Conservation (phyloP, 2,113 vertebrate genomes). For the Zosterops japonicus region DNA sequence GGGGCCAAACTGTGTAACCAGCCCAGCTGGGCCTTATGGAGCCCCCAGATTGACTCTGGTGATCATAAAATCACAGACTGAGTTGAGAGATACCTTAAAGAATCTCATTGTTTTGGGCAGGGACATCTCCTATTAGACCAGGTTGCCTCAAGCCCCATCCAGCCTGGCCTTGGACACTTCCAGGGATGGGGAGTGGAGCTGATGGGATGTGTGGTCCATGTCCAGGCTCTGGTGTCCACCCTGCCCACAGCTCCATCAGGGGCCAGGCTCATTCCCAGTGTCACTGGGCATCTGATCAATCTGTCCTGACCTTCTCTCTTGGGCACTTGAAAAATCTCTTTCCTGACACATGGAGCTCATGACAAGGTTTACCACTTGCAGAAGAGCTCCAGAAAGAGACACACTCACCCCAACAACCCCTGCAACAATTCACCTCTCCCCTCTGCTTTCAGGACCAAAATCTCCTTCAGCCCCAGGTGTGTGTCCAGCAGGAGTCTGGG, state of each 20-base stretch:
- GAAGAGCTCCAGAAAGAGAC: neutral
- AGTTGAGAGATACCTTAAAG: neutral
- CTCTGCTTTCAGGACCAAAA: neutral
- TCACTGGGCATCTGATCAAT: neutral
- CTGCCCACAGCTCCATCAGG: fast-evolving
- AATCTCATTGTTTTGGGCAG: neutral
- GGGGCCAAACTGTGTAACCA: fast-evolving
- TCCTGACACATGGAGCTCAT: neutral
- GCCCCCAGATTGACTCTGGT: too few species aligned
- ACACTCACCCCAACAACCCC: fast-evolving
- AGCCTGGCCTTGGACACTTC: neutral
- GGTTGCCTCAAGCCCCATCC: neutral
- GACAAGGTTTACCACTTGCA: fast-evolving
- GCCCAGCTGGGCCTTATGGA: neutral
- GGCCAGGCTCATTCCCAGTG: neutral
- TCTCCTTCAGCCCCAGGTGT: neutral
- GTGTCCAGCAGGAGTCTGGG: fast-evolving
- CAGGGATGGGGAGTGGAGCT: neutral
- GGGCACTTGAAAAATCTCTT: neutral
- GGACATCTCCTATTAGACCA: neutral
- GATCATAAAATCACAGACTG: neutral
- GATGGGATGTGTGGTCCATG: too few species aligned
- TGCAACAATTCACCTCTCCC: neutral
- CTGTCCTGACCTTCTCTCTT: neutral
- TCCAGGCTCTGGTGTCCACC: neutral